Percentiles rank a stretch among this genome's conserved stretches.
These are phyloP conservation scores for Epizoanthus stellaris DNA, from an alignment of 92 coral and sea anemone genomes.

Conservation along the genomic window DNA sequence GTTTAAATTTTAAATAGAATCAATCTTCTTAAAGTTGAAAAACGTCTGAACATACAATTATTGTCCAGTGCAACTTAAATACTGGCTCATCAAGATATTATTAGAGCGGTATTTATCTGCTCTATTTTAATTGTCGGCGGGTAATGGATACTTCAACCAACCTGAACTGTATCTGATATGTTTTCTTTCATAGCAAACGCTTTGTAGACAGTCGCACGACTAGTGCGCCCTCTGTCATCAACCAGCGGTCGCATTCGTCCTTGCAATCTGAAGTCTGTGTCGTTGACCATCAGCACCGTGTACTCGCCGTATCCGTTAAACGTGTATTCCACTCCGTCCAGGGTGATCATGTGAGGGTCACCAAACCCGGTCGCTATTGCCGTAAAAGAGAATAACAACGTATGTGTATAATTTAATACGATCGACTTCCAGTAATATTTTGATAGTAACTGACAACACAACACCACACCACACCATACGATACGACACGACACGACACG, in stretches of 20 bases:
- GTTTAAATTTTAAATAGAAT: too few species aligned
- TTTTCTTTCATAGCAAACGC: constrained; percentile 73
- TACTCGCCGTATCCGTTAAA: constrained; percentile 67
- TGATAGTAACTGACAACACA: too few species aligned
- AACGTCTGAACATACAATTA: too few species aligned
- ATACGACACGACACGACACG: too few species aligned
- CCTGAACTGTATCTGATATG: constrained; percentile 74
- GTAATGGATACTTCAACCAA: neutral
- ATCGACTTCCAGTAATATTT: too few species aligned
- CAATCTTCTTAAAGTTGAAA: too few species aligned
- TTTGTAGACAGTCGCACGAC: constrained; percentile 74
- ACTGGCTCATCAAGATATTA: too few species aligned
- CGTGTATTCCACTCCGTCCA: constrained; percentile 58
- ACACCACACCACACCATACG: too few species aligned
- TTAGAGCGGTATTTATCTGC: too few species aligned
- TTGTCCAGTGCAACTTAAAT: too few species aligned
- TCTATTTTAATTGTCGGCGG: neutral
- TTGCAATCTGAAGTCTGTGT: constrained; percentile 70
- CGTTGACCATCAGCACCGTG: constrained; percentile 59
- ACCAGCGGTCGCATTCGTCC: constrained; percentile 81
- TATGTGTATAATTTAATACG: too few species aligned
- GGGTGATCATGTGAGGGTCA: constrained; percentile 64
- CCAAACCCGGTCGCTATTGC: constrained; percentile 51
- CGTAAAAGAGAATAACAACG: too few species aligned
- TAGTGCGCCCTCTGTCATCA: constrained; percentile 9